Evolutionary conservation across 2,797 vertebrate species (phyloP).

Genomic region (Sparus aurata): DNA sequence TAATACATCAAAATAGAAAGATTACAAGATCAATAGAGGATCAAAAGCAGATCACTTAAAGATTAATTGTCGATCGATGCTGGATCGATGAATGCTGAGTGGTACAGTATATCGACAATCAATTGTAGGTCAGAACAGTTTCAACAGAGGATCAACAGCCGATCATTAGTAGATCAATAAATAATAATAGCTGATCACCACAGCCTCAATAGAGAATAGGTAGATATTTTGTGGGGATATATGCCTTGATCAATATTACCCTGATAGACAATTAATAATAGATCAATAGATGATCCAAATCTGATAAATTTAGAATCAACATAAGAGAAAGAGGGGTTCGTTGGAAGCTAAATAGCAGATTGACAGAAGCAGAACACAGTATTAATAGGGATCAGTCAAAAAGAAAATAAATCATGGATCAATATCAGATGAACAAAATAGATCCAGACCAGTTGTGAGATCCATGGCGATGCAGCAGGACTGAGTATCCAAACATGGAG

Average conservation of each 20-base stretch:
- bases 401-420: neutral
- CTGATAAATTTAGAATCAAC: neutral
- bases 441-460: conserved; percentile 68
- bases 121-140: no score
- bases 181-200: neutral
- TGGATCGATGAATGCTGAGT: no score
- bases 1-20: neutral
- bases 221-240: neutral
- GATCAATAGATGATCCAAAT: neutral
- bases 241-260: neutral
- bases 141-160: neutral
- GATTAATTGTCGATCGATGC: no score
- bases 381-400: no score
- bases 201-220: neutral
- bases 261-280: neutral
- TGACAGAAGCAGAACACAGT: neutral
- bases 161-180: neutral
- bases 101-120: no score
- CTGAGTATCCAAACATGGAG: conserved; percentile 88
- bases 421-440: neutral
- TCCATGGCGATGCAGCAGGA: conserved; percentile 71
- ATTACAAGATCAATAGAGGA: neutral
- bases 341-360: neutral
- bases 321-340: no score
- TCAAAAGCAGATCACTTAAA: neutral